Base-by-base conservation (phyloP, 2,888 invertebrate species). In the Eudemis profundana region DNA sequence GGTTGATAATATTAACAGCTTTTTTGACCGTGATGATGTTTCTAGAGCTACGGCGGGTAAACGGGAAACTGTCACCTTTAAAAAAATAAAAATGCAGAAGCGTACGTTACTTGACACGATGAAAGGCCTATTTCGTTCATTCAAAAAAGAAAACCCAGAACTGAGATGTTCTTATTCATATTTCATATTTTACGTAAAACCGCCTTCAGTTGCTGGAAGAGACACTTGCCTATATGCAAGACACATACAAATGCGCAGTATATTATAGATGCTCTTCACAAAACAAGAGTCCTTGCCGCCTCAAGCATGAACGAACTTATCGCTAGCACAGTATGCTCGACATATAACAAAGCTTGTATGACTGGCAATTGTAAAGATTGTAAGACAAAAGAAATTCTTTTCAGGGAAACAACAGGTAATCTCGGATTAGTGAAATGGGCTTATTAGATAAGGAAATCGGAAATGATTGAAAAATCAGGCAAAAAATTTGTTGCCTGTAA, bases 141-240 rank as follows among this genome's bases (percentile, higher is more conserved):
- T 56, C n/a, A n/a, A n/a, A 14, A 56, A 44, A 29, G 56, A 56
- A 56, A 59, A 59, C 12, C 57, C 57, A 12, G 21, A 47, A 4
- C 15, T 59, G 19, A 36, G 12, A 21, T 59, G 47, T 19, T 4
- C n/a, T 4, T 59, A 47, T 12, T 15, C 10, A 8, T 57, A 57
- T 36, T 57, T 57, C 14, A 15, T 23, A 14, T 47, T 47, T 23
- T 47, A 14, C 14, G 46, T 47, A 14, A 23, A 23, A 23, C n/a
- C 36, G 8, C 57, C 46, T 8, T 46, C 57, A 4, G 21, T 57
- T 57, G 46, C 7, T 8, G 57, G 21, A 19, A 12, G 57, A 57
- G 57, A 57, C 0, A 47, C 46, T 1, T 57, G 57, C 12, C 36
- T 57, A 4, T 57, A 4, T 57, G 57, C 14, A 57, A 46, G 3